Evolutionary conservation across 2,888 invertebrate species (phyloP).

Genomic region (Metacarcinus magister): DNA sequence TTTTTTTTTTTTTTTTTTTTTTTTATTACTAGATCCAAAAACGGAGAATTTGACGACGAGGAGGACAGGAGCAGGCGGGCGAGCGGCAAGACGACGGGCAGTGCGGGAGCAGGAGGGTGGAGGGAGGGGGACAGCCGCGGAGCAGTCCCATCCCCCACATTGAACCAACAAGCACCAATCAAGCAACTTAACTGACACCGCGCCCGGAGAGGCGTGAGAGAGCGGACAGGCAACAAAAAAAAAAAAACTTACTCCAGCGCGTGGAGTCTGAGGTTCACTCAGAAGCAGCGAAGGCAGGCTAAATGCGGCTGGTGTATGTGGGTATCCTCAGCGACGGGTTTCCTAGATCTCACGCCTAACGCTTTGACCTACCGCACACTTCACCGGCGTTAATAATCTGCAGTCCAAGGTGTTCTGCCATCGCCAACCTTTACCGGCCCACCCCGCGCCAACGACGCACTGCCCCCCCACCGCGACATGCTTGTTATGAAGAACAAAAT

Average conservation of each 20-base stretch:
- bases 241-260: neutral
- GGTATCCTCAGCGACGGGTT: neutral
- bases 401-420: neutral
- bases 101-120: neutral
- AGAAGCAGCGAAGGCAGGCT: neutral
- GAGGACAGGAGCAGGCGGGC: neutral
- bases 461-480: no score
- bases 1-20: no score
- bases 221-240: neutral
- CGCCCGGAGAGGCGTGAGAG: constrained; percentile 14
- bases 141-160: neutral
- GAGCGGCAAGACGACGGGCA: neutral
- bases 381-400: constrained; percentile 29
- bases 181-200: constrained; percentile 42
- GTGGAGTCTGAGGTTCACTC: neutral
- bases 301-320: neutral
- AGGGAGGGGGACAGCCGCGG: neutral
- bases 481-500: no score
- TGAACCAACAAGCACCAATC: constrained; percentile 65
- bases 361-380: neutral
- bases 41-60: neutral
- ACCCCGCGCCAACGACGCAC: neutral
- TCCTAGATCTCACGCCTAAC: neutral
- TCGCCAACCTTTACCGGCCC: neutral
- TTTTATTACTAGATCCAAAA: no score